These are phyloP conservation scores for Danaus chrysippus DNA, from an alignment of 2,888 invertebrate genomes.

Conservation along the genomic window DNA sequence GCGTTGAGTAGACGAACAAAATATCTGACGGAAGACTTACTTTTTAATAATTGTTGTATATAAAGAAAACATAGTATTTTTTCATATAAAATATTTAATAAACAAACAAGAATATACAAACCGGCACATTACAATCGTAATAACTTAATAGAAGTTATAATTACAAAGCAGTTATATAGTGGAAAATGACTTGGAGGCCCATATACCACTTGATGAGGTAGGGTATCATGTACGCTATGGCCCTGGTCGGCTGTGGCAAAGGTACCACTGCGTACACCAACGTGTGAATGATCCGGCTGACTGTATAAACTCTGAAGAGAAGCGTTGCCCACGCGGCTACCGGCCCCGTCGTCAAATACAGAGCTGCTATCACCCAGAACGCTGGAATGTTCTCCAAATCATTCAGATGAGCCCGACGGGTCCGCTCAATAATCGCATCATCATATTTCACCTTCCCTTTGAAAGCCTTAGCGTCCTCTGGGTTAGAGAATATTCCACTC, in stretches of 20 bases:
- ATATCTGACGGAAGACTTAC: too few species aligned
- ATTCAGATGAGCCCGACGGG: constrained; percentile 81
- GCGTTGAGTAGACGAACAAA: too few species aligned
- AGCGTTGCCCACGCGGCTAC: constrained; percentile 52
- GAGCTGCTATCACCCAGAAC: constrained; percentile 79
- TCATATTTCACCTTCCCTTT: constrained; percentile 59
- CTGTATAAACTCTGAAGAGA: constrained; percentile 74
- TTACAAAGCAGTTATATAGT: constrained; percentile 34
- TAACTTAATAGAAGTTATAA: not conserved
- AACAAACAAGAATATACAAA: too few species aligned
- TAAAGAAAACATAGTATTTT: too few species aligned
- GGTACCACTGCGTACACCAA: constrained; percentile 81
- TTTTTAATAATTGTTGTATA: too few species aligned
- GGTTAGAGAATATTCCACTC: constrained; percentile 54
- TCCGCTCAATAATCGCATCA: constrained; percentile 55
- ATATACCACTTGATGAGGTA: constrained; percentile 55
- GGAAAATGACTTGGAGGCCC: constrained; percentile 53
- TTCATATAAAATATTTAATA: not conserved
- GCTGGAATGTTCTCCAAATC: constrained; percentile 85
- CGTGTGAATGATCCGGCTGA: constrained; percentile 79
- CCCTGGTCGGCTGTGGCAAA: constrained; percentile 78
- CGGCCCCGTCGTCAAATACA: constrained; percentile 81
- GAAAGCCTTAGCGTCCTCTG: constrained; percentile 53
- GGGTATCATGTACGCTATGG: constrained; percentile 51
- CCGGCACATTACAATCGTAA: not conserved